These are phyloP conservation scores for Geophilus truncorum DNA, from an alignment of 2,888 invertebrate genomes.

Conservation along the genomic window DNA sequence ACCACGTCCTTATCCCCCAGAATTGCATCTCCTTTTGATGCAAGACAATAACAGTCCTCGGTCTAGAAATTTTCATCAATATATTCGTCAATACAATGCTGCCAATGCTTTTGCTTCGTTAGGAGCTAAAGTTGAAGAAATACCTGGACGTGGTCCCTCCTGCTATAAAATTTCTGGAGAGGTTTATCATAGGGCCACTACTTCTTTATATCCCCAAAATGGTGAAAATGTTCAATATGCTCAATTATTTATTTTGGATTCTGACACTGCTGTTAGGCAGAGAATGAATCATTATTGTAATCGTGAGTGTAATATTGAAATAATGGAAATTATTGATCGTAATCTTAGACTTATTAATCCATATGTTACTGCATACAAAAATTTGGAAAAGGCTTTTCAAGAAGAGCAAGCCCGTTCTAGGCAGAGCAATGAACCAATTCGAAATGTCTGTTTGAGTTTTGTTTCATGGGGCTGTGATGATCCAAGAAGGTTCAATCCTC, in stretches of 20 bases:
- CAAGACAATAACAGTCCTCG: not conserved
- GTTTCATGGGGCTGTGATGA: not conserved
- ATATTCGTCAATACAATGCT: conserved; percentile 39
- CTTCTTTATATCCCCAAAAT: conserved; percentile 11
- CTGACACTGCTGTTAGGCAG: not conserved
- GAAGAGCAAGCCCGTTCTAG: not conserved
- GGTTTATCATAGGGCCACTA: conserved; percentile 39
- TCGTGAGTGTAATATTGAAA: not conserved
- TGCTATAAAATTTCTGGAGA: conserved; percentile 40
- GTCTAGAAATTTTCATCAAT: conserved; percentile 31
- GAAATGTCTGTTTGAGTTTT: not conserved
- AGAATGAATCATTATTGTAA: not conserved
- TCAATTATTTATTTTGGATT: conserved; percentile 35
- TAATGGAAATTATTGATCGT: too few species aligned
- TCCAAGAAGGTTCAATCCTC: not conserved
- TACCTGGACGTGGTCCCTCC: conserved; percentile 33
- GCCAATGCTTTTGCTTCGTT: conserved; percentile 40
- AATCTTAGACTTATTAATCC: too few species aligned
- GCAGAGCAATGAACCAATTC: not conserved
- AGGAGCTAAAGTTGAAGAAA: conserved; percentile 31
- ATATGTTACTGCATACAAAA: too few species aligned
- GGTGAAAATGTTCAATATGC: not conserved
- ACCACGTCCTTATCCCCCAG: not conserved
- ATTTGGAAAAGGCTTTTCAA: too few species aligned
- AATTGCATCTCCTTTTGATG: conserved; percentile 27